Percentiles rank a stretch among this genome's conserved stretches.
Evolutionary conservation across 2,797 vertebrate species (phyloP).

Genomic region (Karalla daura): DNA sequence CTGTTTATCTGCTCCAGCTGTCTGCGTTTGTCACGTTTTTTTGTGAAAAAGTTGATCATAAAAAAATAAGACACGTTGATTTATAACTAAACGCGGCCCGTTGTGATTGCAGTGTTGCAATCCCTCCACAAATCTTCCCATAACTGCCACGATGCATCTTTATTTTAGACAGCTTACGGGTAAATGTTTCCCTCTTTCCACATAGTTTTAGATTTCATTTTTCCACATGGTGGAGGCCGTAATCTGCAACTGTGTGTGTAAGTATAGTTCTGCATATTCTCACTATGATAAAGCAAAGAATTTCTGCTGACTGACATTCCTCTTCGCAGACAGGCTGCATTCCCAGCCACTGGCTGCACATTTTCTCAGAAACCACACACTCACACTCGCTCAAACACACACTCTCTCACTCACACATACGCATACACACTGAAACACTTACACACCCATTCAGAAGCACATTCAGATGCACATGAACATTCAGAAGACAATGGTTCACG

Average conservation of each 20-base stretch:
- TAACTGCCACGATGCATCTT: constrained; percentile 21
- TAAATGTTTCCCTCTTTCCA: constrained; percentile 19
- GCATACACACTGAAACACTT: constrained; percentile 26
- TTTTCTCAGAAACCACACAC: constrained; percentile 43
- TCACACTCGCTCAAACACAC: not conserved
- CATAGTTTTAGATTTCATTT: constrained; percentile 14
- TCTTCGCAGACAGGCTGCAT: constrained; percentile 47
- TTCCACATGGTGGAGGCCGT: constrained; percentile 14
- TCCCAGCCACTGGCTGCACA: constrained; percentile 53
- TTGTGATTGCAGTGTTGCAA: constrained; percentile 6
- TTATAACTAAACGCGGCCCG: no score
- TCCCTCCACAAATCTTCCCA: constrained; percentile 14
- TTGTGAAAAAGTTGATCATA: constrained; percentile 16
- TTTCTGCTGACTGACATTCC: constrained; percentile 64
- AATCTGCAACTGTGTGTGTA: constrained; percentile 14
- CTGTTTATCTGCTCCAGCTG: not conserved
- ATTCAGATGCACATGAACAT: constrained; percentile 16
- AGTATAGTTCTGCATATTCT: constrained; percentile 28
- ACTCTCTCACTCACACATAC: not conserved
- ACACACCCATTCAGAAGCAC: constrained; percentile 34
- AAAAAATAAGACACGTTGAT: constrained; percentile 18
- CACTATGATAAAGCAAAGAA: constrained; percentile 37
- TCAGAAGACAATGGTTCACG: constrained; percentile 59
- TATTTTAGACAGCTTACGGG: constrained; percentile 15
- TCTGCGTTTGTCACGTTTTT: not conserved